Percentiles rank a stretch among this genome's conserved stretches.
These are phyloP conservation scores for Machimus rusticus DNA, from an alignment of 2,888 invertebrate genomes.

Conservation along the genomic window DNA sequence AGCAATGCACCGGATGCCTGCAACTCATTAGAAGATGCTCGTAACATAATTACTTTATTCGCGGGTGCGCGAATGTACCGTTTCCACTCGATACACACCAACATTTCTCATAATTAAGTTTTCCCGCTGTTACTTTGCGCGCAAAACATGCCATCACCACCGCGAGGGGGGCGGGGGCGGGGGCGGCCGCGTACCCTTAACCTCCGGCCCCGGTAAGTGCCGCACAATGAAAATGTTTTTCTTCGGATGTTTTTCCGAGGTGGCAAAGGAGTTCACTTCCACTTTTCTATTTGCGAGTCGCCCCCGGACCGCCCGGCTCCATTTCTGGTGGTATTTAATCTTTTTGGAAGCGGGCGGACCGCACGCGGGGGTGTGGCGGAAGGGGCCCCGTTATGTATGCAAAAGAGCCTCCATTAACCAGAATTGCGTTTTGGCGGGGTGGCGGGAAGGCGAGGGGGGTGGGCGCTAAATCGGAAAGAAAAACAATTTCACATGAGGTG, in stretches of 20 bases:
- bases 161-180: neutral
- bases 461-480: neutral
- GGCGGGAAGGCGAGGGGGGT: neutral
- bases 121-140: constrained; percentile 9
- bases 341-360: neutral
- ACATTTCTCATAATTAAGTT: constrained; percentile 19
- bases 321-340: neutral
- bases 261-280: constrained; percentile 3
- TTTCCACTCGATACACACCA: constrained; percentile 16
- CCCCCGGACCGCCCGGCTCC: neutral
- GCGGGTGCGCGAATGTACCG: neutral
- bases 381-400: neutral
- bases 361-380: neutral
- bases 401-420: constrained; percentile 6
- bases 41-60: constrained; percentile 26
- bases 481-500: constrained; percentile 22
- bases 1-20: neutral
- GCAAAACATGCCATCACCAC: constrained; percentile 1
- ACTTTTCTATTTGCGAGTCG: constrained; percentile 3
- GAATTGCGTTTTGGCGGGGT: neutral
- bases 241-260: constrained; percentile 8
- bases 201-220: neutral
- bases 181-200: neutral
- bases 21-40: constrained; percentile 12
- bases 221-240: neutral